Percentiles rank a stretch among this genome's conserved stretches.
phyloP scores from a whole-genome alignment of 2,888 invertebrate species.

The Himalopsyche kuldschensis region DNA sequence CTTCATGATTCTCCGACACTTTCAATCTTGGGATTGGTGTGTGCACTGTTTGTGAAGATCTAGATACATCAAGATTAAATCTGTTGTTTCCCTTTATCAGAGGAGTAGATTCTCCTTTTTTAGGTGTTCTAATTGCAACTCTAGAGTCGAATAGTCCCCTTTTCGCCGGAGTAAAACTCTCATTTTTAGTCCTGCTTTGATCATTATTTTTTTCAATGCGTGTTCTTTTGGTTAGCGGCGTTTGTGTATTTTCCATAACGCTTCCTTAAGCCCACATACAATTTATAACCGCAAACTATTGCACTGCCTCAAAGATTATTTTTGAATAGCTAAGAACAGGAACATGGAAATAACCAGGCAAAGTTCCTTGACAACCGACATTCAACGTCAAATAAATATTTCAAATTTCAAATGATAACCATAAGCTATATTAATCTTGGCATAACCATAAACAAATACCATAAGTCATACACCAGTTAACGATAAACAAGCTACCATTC shows the following conservation, averaged over 20 bases:
- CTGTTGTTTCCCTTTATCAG: background rate
- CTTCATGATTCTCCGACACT: constrained; percentile 47
- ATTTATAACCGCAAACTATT: background rate
- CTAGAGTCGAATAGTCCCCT: background rate
- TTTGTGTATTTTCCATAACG: background rate
- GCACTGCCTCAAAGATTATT: no score
- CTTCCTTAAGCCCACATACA: background rate
- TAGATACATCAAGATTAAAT: background rate
- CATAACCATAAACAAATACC: no score
- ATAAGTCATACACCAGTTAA: no score
- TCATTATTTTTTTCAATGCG: background rate
- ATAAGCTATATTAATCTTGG: no score
- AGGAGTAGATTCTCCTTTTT: background rate
- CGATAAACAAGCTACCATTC: no score
- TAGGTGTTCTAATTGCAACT: background rate
- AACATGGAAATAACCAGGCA: background rate
- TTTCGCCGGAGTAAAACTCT: background rate
- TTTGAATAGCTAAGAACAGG: background rate
- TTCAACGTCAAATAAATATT: background rate
- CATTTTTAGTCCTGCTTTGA: background rate
- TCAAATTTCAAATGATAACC: background rate
- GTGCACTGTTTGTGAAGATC: background rate
- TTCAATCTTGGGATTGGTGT: constrained; percentile 13
- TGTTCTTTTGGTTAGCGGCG: background rate
- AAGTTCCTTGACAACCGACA: background rate